Base-by-base conservation (phyloP, 2,888 invertebrate genomes). In the Synanthedon formicaeformis region DNA sequence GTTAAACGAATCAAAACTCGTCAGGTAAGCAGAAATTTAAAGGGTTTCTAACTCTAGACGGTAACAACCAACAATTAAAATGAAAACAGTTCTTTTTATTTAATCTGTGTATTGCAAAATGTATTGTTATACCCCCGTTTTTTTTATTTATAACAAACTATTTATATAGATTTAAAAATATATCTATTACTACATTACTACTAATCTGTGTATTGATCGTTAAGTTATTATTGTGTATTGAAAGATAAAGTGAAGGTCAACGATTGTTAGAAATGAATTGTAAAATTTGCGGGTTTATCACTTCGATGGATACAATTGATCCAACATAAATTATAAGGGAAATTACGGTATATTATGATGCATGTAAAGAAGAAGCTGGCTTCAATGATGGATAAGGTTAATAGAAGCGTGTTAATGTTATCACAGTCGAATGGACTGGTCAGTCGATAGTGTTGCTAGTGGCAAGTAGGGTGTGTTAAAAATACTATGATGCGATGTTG, bases 391-490 rank as follows among this genome's bases (percentile, higher is more conserved):
- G 13, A 45, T 45, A 2, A 34, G 45, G 14, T 45, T 45, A 45
- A 45, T 45, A 13, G n/a, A 14, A 45, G 12, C 45, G 12, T 45
- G 45, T 13, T 45, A 45, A 14, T 8, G 45, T 11, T 14, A 41
- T 13, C 13, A 45, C 34, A 45, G 45, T 14, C 5, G 14, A 13
- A 45, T n/a, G 13, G 45, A n/a, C 14, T n/a, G 27, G 52, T 52
- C 41, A 14, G 49, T 41, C 5, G 51, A 45, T 51, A 51, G 49
- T n/a, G 51, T 55, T 45, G 45, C 45, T 13, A 45, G 40, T 41
- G 40, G 52, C 65, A 66, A 65, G 66, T 68, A 69, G 68, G 69
- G 66, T 72, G 71, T 69, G 76, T 78, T 83, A 84, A 82, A 86
- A 83, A 84, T 84, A 85, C 72, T 71, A 69, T 66, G 58, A 70